Evolutionary conservation across 1,140 invertebrate genomes (phyloP).

Genomic region (Leptoteleia sp.): DNA sequence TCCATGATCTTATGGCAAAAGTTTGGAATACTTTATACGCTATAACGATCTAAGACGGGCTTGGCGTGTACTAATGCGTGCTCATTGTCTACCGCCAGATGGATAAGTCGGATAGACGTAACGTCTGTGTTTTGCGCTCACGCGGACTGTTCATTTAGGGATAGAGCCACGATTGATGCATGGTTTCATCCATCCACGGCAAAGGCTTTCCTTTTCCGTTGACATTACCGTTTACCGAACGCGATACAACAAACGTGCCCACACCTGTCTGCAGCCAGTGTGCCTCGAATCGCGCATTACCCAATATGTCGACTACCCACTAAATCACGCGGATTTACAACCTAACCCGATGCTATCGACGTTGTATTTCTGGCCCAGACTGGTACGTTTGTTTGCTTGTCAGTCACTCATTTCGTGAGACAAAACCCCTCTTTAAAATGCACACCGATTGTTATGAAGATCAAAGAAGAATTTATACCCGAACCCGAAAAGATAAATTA

Average conservation of each 20-base stretch:
- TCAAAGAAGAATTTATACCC: no score
- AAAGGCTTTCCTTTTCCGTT: no score
- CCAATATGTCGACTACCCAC: slow-evolving; percentile 48
- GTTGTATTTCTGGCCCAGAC: slow-evolving; percentile 35
- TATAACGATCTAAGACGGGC: slow-evolving; percentile 21
- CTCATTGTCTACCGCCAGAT: slow-evolving; percentile 18
- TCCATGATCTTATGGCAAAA: slow-evolving; percentile 47
- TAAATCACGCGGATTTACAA: slow-evolving; percentile 59
- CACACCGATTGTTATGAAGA: slow-evolving; percentile 6
- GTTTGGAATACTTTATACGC: slow-evolving; percentile 43
- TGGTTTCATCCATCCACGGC: no score
- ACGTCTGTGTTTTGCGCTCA: slow-evolving; percentile 13
- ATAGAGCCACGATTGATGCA: slow-evolving; percentile 39
- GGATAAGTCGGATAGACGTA: slow-evolving; percentile 9
- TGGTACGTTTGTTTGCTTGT: slow-evolving; percentile 50
- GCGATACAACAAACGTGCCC: slow-evolving; percentile 43
- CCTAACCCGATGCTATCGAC: slow-evolving; percentile 47
- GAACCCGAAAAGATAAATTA: no score
- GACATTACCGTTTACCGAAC: no score
- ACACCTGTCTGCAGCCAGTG: slow-evolving; percentile 47
- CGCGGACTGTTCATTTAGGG: slow-evolving; percentile 7
- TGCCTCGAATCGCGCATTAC: slow-evolving; percentile 41
- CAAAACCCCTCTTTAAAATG: slow-evolving; percentile 38
- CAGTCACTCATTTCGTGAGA: slow-evolving; percentile 42
- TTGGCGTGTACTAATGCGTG: slow-evolving; percentile 23